Conservation (phyloP, 1,140 invertebrate species). For the Vanessa atalanta region DNA sequence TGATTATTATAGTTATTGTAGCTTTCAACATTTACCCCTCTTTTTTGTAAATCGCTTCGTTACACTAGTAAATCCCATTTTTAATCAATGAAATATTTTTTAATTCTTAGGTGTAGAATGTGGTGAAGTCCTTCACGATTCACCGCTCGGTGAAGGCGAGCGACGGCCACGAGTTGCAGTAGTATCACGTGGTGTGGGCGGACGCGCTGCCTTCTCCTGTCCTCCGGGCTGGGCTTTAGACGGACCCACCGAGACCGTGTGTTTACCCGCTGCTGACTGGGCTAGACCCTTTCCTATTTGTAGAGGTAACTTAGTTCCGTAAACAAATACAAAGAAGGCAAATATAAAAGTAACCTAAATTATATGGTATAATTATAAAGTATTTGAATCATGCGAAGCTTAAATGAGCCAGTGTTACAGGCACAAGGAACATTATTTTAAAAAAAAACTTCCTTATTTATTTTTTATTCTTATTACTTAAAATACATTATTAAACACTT, state of each 20-base stretch:
- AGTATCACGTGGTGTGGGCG: slow-evolving; percentile 88
- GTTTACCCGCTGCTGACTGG: slow-evolving; percentile 90
- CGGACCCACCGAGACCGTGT: slow-evolving; percentile 87
- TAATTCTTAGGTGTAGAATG: slow-evolving; percentile 85
- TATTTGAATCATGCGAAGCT: too few species aligned
- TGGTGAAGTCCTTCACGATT: slow-evolving; percentile 83
- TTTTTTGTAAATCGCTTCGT: too few species aligned
- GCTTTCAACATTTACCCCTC: too few species aligned
- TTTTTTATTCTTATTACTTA: background rate
- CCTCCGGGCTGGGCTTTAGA: slow-evolving; percentile 88
- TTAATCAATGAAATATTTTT: too few species aligned
- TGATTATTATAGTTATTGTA: too few species aligned
- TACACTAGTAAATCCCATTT: too few species aligned
- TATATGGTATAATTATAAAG: too few species aligned
- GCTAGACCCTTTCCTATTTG: slow-evolving; percentile 87
- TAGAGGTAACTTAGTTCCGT: slow-evolving; percentile 80
- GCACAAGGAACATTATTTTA: too few species aligned
- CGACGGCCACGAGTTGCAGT: slow-evolving; percentile 85
- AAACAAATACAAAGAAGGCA: too few species aligned
- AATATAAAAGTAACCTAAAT: too few species aligned
- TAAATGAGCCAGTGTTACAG: too few species aligned
- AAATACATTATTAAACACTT: background rate
- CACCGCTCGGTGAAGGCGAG: slow-evolving; percentile 62
- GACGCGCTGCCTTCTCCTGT: slow-evolving; percentile 89
- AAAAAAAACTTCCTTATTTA: too few species aligned